A percentile compares a stretch with the other conserved stretches of the same genome.
These are phyloP conservation scores for Bungarus multicinctus DNA, from an alignment of 2,113 vertebrate species.

Conservation along the genomic window DNA sequence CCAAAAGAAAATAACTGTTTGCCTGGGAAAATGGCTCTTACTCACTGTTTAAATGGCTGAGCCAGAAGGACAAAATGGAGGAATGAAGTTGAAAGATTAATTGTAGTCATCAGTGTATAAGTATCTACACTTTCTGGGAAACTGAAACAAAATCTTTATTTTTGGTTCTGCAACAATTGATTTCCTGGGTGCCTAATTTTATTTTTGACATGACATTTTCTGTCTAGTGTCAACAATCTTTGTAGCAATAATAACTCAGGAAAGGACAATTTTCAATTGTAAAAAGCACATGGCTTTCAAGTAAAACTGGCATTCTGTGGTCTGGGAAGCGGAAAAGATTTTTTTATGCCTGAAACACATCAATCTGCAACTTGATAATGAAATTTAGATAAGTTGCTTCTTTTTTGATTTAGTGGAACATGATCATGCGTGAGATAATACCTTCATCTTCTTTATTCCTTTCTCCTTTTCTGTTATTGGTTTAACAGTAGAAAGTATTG, in stretches of 20 bases:
- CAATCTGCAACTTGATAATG: background rate
- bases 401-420: background rate
- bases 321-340: background rate
- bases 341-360: background rate
- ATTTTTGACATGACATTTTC: constrained; percentile 8
- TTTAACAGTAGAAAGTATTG: background rate
- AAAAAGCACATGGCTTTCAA: background rate
- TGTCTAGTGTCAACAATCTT: constrained; percentile 1
- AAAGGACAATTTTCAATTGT: background rate
- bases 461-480: background rate
- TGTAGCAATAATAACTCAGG: background rate
- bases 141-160: constrained; percentile 3
- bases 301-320: background rate
- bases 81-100: background rate
- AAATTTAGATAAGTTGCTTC: background rate
- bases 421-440: background rate
- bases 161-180: background rate
- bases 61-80: background rate
- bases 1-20: background rate
- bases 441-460: background rate
- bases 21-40: background rate
- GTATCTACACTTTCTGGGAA: background rate
- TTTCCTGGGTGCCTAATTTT: constrained; percentile 10
- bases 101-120: background rate
- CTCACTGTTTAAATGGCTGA: background rate